phyloP scores from a whole-genome alignment of 2,888 invertebrate species.

The Dinocampus coccinellae region DNA sequence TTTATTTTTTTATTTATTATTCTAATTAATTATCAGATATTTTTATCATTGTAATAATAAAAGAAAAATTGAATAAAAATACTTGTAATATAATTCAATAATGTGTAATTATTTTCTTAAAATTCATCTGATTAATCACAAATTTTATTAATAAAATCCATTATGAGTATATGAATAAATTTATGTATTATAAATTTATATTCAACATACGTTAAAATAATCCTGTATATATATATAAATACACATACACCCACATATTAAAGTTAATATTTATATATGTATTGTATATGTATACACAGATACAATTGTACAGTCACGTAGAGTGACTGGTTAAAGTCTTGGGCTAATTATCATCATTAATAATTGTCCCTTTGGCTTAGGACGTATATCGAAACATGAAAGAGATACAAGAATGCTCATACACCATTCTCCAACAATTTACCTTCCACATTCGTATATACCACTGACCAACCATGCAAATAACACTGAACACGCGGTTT shows the following conservation, averaged over 20 bases:
- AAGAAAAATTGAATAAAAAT: no score
- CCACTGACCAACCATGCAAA: constrained; percentile 16
- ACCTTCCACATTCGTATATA: background rate
- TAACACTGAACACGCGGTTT: constrained; percentile 55
- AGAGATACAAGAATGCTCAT: constrained; percentile 33
- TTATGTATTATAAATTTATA: background rate
- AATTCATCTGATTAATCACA: no score
- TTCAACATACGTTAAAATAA: background rate
- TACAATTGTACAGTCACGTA: constrained; percentile 56
- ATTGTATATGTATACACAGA: constrained; percentile 29
- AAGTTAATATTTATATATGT: background rate
- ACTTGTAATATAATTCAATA: no score
- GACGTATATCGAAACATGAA: constrained; percentile 33
- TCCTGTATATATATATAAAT: background rate
- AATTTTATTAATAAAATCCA: no score
- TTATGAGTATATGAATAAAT: no score
- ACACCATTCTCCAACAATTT: background rate
- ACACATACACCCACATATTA: background rate
- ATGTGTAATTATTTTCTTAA: no score
- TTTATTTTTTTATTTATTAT: no score
- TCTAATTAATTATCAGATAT: no score
- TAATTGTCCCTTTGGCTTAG: constrained; percentile 55
- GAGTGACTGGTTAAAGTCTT: constrained; percentile 62
- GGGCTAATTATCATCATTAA: constrained; percentile 66
- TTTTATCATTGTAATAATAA: no score